phyloP scores from a whole-genome alignment of 2,888 invertebrate species.

The Tuberolachnus salignus region DNA sequence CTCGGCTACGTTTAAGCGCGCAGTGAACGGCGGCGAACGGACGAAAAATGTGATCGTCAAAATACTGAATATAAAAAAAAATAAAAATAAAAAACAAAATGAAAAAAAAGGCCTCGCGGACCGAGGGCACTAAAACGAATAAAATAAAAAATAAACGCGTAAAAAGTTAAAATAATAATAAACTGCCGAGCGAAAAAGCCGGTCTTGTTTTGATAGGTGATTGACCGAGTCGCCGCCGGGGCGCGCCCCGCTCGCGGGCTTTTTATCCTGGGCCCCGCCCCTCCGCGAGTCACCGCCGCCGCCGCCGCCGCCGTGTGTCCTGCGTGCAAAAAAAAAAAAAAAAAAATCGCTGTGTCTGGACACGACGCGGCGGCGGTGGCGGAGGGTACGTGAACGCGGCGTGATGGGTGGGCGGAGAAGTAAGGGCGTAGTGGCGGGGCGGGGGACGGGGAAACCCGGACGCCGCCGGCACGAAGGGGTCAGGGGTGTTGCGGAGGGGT shows the following conservation, averaged over 20 bases:
- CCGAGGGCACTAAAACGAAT: neutral
- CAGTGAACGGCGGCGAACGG: constrained; percentile 24
- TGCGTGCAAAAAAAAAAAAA: too few species aligned
- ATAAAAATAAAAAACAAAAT: too few species aligned
- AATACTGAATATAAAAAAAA: too few species aligned
- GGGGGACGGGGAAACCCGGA: constrained; percentile 37
- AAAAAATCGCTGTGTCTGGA: constrained; percentile 57
- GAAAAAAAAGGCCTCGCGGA: constrained; percentile 29
- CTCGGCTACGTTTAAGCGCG: constrained; percentile 2
- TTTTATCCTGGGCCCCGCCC: constrained; percentile 30
- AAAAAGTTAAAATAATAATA: constrained; percentile 37
- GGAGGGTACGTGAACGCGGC: too few species aligned
- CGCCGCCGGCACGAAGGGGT: constrained; percentile 2
- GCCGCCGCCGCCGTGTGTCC: neutral
- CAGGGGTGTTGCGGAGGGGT: neutral
- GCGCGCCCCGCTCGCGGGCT: constrained; percentile 45
- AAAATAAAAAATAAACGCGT: constrained; percentile 16
- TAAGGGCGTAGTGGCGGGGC: constrained; percentile 52
- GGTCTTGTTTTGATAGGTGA: constrained; percentile 49
- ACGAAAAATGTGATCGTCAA: constrained; percentile 42
- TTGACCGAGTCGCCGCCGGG: constrained; percentile 30
- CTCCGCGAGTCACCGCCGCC: constrained; percentile 6
- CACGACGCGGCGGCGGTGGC: neutral
- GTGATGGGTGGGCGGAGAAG: too few species aligned
- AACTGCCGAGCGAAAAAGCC: constrained; percentile 45